phyloP scores from a whole-genome alignment of 2,888 invertebrate genomes.

The Pherbina coryleti region DNA sequence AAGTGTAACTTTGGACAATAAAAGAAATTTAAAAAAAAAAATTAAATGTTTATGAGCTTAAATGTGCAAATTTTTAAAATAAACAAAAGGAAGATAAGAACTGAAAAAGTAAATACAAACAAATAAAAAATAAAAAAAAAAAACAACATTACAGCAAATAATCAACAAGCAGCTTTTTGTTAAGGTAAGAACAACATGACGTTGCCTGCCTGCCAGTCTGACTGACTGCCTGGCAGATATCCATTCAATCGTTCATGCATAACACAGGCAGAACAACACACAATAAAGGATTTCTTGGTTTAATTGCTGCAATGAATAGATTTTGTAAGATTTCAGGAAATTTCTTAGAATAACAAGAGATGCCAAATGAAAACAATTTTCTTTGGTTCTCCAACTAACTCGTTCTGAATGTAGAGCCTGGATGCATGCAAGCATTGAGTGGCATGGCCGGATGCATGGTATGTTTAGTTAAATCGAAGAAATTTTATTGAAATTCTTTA shows the following conservation, averaged over 20 bases:
- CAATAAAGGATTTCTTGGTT: neutral
- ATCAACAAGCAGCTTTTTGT: constrained; percentile 11
- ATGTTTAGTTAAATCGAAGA: constrained; percentile 9
- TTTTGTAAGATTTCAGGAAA: constrained; percentile 11
- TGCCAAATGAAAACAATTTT: constrained; percentile 1
- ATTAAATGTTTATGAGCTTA: constrained; percentile 43
- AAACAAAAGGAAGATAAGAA: constrained; percentile 21
- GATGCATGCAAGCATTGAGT: neutral
- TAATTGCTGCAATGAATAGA: constrained; percentile 21
- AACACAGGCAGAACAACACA: neutral
- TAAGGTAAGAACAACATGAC: constrained; percentile 1
- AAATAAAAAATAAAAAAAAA: constrained; percentile 14
- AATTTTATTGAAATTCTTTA: constrained; percentile 33
- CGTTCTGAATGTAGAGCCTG: neutral
- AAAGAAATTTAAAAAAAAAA: constrained; percentile 42
- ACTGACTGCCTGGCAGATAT: neutral
- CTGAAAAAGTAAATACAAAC: constrained; percentile 33
- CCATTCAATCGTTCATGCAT: neutral
- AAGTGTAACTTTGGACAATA: constrained; percentile 42
- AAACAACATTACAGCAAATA: constrained; percentile 9
- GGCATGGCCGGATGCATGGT: neutral
- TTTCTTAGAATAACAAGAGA: constrained; percentile 7
- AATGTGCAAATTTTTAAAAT: constrained; percentile 35
- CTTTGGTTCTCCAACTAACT: neutral
- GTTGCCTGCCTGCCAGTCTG: neutral